Evolutionary conservation across 1,140 invertebrate genomes (phyloP).

Genomic region (Drosophila insularis): DNA sequence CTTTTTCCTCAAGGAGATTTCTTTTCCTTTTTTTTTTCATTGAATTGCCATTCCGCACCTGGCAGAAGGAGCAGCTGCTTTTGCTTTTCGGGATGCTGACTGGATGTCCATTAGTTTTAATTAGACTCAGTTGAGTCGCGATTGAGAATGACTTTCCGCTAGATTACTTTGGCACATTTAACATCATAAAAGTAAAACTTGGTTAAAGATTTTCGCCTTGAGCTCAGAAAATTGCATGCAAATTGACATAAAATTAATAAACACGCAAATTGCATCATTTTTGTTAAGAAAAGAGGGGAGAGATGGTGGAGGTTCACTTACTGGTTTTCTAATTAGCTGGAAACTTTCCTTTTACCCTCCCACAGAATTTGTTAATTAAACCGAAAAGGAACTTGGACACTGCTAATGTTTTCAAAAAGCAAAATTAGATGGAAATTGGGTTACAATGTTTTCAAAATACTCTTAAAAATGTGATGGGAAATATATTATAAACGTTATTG

Average conservation of each 20-base stretch:
- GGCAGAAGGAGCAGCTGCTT: constrained; percentile 32
- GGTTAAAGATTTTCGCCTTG: constrained; percentile 61
- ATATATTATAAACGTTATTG: too few relatives aligned
- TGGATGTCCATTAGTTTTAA: constrained; percentile 65
- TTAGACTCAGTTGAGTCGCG: constrained; percentile 44
- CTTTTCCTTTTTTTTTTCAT: constrained; percentile 51
- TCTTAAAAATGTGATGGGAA: background rate
- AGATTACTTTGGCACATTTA: constrained; percentile 43
- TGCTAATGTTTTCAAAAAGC: constrained; percentile 33
- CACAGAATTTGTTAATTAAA: constrained; percentile 70
- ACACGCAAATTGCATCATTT: constrained; percentile 65
- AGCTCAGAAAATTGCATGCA: constrained; percentile 68
- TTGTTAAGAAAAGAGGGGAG: too few relatives aligned
- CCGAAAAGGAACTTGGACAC: constrained; percentile 10
- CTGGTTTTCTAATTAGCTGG: constrained; percentile 63
- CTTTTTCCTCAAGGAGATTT: constrained; percentile 38
- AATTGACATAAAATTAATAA: constrained; percentile 79
- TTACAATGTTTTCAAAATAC: background rate
- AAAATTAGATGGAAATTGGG: background rate
- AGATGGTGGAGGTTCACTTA: background rate
- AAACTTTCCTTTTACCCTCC: constrained; percentile 52
- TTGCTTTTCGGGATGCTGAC: constrained; percentile 13
- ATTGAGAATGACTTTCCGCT: constrained; percentile 50
- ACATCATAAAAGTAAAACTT: constrained; percentile 45
- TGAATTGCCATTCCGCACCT: constrained; percentile 62